Evolutionary conservation across 2,797 vertebrate species (phyloP).

Genomic region (Leptatherina wallacei): DNA sequence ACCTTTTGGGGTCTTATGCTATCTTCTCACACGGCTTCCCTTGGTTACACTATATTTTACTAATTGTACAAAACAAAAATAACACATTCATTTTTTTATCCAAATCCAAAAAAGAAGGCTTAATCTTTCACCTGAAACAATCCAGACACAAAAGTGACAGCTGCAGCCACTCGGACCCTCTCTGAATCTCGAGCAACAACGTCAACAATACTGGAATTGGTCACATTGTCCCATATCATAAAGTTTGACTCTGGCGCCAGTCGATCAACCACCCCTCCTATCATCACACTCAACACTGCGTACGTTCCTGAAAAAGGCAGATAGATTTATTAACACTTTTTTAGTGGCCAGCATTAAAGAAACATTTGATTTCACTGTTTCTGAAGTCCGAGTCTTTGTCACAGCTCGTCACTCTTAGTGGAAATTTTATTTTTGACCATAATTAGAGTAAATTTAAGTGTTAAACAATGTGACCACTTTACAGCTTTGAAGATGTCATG

Average conservation of each 20-base stretch:
- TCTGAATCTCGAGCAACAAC: conserved; percentile 60
- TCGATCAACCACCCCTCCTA: conserved; percentile 90
- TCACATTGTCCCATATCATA: conserved; percentile 68
- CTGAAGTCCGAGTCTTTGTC: neutral
- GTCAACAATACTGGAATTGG: conserved; percentile 70
- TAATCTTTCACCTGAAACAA: conserved; percentile 88
- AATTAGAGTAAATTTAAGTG: too few relatives aligned
- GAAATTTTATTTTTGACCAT: too few relatives aligned
- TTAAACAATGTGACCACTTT: too few relatives aligned
- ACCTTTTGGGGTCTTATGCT: too few relatives aligned
- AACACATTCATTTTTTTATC: too few relatives aligned
- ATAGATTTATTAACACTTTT: neutral
- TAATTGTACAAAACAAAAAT: too few relatives aligned
- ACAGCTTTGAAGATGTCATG: too few relatives aligned
- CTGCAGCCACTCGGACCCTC: conserved; percentile 87
- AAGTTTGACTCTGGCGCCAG: conserved; percentile 85
- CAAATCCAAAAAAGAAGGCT: neutral
- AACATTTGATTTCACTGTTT: neutral
- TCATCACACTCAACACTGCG: conserved; percentile 95
- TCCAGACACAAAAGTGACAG: conserved; percentile 89
- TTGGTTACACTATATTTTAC: too few relatives aligned
- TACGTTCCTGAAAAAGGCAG: conserved; percentile 86
- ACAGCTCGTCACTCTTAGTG: neutral
- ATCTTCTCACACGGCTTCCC: too few relatives aligned
- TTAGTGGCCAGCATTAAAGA: neutral